Base-by-base conservation (phyloP, 2,797 vertebrate species). In the Clamator glandarius region DNA sequence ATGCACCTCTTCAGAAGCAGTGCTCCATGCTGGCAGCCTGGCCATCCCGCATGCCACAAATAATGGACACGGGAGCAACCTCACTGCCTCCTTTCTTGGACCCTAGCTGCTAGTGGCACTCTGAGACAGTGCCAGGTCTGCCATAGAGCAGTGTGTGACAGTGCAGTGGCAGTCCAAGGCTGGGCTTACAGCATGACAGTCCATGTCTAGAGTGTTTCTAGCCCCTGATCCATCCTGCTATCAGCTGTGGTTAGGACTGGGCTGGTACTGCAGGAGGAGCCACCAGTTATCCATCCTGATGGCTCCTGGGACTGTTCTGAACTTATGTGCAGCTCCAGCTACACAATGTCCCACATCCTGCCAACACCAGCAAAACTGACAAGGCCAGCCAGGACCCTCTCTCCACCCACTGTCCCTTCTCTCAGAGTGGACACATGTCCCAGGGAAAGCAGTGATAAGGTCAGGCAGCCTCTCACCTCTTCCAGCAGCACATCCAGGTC, bases 401-500 rank as follows among this genome's bases (percentile, higher is more conserved):
- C 25, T 79, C 44, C 35, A 68, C 3, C 12, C 18, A 24, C 17
- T 19, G 8, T 33, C 35, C 24, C 48, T 63, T 19, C 18, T 67
- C 33, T 25, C 29, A 61, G 59, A 39, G 9, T 2, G 5, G n/a
- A 10, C 50, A 75, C 25, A 15, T 78, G 63, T 33, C 29, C 19
- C 28, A 50, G 23, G 12, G 54, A 25, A 84, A 77, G 57, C 1
- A 0, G 23, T 48, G 57, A 36, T 63, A 57, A 57, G 0, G 0
- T 9, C 1, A 3, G 24, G 23, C 16, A 66, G 39, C 61, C 25
- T 93, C 97, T 97, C 76, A 97, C 97, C 97, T 97, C 95, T 55
- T 97, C 97, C 84, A 97, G 66, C 2, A 52, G 80, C 31, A 96
- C 15, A 1, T 97, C 97, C 69, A 95, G 81, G 58, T 64, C 93